A percentile compares a stretch with the other conserved stretches of the same genome.
phyloP scores from a whole-genome alignment of 2,797 vertebrate genomes.

The Halcyon chelicuti region DNA sequence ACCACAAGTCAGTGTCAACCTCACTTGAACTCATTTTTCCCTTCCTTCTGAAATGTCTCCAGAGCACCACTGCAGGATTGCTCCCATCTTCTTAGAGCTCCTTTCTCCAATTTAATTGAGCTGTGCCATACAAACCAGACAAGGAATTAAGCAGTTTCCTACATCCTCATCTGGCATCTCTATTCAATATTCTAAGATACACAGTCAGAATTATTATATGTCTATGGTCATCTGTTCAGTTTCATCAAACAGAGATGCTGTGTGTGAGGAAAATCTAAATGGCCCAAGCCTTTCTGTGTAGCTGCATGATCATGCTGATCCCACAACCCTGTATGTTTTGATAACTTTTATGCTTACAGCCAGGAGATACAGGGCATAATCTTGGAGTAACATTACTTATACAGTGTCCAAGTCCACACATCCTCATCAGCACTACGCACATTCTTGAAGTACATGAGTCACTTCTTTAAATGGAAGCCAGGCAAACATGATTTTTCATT shows the following conservation, averaged over 20 bases:
- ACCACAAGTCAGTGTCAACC: not conserved
- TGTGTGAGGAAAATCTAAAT: not conserved
- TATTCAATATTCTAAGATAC: not conserved
- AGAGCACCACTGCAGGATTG: not conserved
- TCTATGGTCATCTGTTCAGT: not conserved
- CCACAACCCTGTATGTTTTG: not conserved
- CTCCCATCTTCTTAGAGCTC: not conserved
- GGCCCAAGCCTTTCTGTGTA: not conserved
- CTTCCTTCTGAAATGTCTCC: not conserved
- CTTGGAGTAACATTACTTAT: not conserved
- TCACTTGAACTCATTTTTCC: not conserved
- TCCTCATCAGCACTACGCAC: not conserved
- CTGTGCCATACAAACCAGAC: not conserved
- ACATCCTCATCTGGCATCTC: not conserved
- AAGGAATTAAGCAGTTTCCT: not conserved
- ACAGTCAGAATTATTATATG: not conserved
- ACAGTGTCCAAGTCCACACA: not conserved
- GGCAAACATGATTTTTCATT: not conserved
- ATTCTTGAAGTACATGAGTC: not conserved
- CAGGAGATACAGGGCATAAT: not conserved
- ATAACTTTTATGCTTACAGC: not conserved
- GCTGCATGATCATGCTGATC: not conserved
- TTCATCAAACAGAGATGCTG: rapidly evolving
- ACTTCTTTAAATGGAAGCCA: not conserved
- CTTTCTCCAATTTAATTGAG: not conserved